Evolutionary conservation across 64 coral and sea anemone genomes (phyloP).

Genomic region (Pocillopora damicornis): DNA sequence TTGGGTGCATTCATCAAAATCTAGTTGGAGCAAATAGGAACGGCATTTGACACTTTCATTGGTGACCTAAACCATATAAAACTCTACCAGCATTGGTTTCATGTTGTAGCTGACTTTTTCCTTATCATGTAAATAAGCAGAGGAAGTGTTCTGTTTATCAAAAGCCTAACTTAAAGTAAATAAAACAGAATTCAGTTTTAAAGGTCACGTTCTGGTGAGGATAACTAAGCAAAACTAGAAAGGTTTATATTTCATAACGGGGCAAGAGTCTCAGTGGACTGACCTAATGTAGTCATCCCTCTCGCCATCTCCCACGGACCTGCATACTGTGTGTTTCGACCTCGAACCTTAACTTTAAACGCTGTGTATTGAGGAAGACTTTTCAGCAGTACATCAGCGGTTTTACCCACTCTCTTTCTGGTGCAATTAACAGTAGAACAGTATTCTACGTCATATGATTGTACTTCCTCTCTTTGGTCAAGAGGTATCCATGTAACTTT

Average conservation of each 20-base stretch:
- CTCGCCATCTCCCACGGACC: slow-evolving; percentile 46
- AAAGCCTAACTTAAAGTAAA: too few species aligned
- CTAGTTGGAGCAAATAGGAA: slow-evolving; percentile 15
- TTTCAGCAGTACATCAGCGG: slow-evolving; percentile 1
- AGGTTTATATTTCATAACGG: too few species aligned
- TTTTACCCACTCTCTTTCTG: not conserved
- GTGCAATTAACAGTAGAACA: slow-evolving; percentile 17
- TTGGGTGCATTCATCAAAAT: slow-evolving; percentile 57
- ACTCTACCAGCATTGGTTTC: too few species aligned
- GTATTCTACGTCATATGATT: slow-evolving; percentile 26
- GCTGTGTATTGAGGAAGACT: slow-evolving; percentile 45
- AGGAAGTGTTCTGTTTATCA: too few species aligned
- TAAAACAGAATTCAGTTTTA: too few species aligned
- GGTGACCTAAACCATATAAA: too few species aligned
- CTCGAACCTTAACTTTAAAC: slow-evolving; percentile 48
- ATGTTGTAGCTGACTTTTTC: too few species aligned
- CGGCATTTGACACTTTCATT: not conserved
- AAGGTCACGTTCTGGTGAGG: too few species aligned
- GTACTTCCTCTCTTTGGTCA: slow-evolving; percentile 15
- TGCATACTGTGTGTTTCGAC: slow-evolving; percentile 27
- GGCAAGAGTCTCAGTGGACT: not conserved
- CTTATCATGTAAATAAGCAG: too few species aligned
- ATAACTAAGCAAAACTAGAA: too few species aligned
- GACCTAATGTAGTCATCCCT: slow-evolving; percentile 41
- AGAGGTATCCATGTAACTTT: slow-evolving; percentile 45